Evolutionary conservation across 2,797 vertebrate genomes (phyloP).

Genomic region (Okamejei kenojei): DNA sequence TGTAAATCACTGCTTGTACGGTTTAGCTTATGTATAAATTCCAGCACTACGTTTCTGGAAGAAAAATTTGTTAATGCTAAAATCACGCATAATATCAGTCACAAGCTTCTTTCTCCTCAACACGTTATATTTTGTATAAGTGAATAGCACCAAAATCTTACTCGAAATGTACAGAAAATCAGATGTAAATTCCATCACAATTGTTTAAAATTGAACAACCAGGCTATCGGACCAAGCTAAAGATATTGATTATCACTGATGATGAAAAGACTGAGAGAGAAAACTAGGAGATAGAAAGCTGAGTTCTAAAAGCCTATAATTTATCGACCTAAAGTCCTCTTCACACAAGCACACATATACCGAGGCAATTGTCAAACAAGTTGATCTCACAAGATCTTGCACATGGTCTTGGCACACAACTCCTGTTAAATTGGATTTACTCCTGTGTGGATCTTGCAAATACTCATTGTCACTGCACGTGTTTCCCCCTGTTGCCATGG

Average conservation of each 20-base stretch:
- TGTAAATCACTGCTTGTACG: neutral
- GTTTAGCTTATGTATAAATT: neutral
- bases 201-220: neutral
- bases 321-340: neutral
- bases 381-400: slow-evolving; percentile 4
- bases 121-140: no score
- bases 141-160: no score
- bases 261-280: neutral
- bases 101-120: no score
- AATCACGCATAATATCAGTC: no score
- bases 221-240: neutral
- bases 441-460: no score
- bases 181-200: neutral
- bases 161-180: neutral
- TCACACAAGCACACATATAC: neutral
- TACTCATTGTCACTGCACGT: no score
- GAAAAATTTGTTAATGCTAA: no score
- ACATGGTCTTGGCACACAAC: no score
- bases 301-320: neutral
- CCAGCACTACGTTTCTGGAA: neutral
- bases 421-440: no score
- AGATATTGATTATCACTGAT: neutral
- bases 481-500: no score
- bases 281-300: neutral
- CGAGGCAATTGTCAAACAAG: neutral